A percentile compares a stretch with the other conserved stretches of the same genome.
These are phyloP conservation scores for Oscheius sp. DNA, from an alignment of 2,888 invertebrate species.

Conservation along the genomic window DNA sequence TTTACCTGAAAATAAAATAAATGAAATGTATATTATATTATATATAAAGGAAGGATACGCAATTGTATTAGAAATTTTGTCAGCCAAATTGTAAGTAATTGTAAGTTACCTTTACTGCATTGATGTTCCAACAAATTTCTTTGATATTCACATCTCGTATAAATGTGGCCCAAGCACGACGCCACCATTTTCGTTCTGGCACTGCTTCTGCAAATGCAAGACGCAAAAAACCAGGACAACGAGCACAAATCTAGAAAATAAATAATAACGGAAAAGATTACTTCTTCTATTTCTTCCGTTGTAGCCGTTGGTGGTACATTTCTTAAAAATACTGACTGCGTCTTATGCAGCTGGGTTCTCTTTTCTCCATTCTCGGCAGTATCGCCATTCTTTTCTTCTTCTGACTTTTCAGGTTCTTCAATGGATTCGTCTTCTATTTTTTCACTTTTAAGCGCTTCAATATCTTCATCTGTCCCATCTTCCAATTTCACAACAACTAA, in stretches of 20 bases:
- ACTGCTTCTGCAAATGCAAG: slow-evolving; percentile 96
- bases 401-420: slow-evolving; percentile 72
- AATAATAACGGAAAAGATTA: slow-evolving; percentile 73
- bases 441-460: slow-evolving; percentile 80
- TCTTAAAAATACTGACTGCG: slow-evolving; percentile 93
- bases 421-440: slow-evolving; percentile 61
- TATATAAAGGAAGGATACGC: too few species aligned
- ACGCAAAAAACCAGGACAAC: slow-evolving; percentile 90
- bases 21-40: neutral
- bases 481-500: slow-evolving; percentile 91
- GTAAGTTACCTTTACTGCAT: slow-evolving; percentile 87
- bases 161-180: slow-evolving; percentile 93
- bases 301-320: slow-evolving; percentile 95
- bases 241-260: slow-evolving; percentile 81
- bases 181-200: slow-evolving; percentile 92
- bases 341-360: slow-evolving; percentile 79
- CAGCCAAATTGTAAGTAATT: neutral
- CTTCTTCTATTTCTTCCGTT: slow-evolving; percentile 92
- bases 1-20: slow-evolving; percentile 77
- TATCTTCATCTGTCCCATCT: slow-evolving; percentile 82
- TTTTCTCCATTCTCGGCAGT: slow-evolving; percentile 34
- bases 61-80: too few species aligned
- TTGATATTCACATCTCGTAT: slow-evolving; percentile 92
- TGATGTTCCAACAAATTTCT: slow-evolving; percentile 98
- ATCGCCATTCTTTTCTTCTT: slow-evolving; percentile 41